Evolutionary conservation across 2,797 vertebrate species (phyloP), one percentile per base, ranked within the genome.

Genomic region (Coccyzus lansbergi): DNA sequence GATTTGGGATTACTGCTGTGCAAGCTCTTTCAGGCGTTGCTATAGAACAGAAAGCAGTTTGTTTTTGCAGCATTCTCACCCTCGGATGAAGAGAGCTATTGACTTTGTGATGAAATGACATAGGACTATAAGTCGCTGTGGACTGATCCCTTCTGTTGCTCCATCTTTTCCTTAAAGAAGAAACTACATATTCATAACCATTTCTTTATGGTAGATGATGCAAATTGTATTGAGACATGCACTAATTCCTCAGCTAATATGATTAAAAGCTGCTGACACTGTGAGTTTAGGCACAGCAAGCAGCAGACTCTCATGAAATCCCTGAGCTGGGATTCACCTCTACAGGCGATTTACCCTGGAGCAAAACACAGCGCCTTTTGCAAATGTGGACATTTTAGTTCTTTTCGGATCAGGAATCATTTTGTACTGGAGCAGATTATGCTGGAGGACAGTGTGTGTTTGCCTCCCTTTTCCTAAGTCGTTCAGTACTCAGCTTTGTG

Each of bases 101-200:
- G 96, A 98, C 97, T 98, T 97, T 81, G 59, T 93, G 93, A 94
- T 97, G 90, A 97, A 96, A 97, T 93, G 94, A 97, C 96, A 96
- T 55, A 60, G 90, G 93, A 87, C 88, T 92, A 52, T 70, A 94
- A 95, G 84, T 95, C 95, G 64, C 83, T 94, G 88, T 15, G 68
- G 63, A 67, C 83, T 83, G 92, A 94, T 96, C 83, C 88, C 33
- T 86, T 95, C 92, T 91, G 87, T 70, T 71, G 26, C 79, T 93
- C 78, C 60, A 33, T 86, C 42, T 76, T 92, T 81, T 36, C 81
- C 74, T 91, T 90, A 89, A 88, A 86, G 52, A 91, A 90, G 29
- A 81, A 91, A 81, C 71, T 36, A 72, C 88, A 65, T 62, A 86
- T 81, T 95, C 74, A 63, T 90, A 80, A 83, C 78, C 83, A 89